phyloP scores from a whole-genome alignment of 2,797 vertebrate species.

The Brachymystax lenok region DNA sequence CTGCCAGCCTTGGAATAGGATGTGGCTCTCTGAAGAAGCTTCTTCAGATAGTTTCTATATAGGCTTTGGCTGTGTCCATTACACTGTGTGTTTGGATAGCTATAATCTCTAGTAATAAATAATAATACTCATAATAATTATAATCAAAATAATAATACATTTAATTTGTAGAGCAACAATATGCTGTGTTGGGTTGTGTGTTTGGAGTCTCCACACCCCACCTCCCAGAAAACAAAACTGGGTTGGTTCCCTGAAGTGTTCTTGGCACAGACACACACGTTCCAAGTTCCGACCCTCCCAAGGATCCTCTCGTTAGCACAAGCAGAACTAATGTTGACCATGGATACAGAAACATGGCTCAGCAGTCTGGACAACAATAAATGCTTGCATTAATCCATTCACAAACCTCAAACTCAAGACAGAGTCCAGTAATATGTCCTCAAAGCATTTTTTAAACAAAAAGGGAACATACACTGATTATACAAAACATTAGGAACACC shows the following conservation, averaged over 20 bases:
- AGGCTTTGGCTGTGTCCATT: background rate
- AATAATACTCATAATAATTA: no score
- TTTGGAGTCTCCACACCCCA: background rate
- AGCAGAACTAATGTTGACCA: background rate
- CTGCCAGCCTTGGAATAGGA: background rate
- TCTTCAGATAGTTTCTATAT: background rate
- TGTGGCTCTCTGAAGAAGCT: background rate
- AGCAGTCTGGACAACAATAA: background rate
- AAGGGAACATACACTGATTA: background rate
- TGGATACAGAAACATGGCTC: background rate
- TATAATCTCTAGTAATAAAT: no score
- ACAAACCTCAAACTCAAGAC: background rate
- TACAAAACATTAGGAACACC: no score
- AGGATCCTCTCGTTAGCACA: background rate
- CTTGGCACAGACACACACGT: slow-evolving; percentile 1
- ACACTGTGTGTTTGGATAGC: background rate
- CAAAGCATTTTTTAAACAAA: slow-evolving; percentile 1
- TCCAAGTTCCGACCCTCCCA: background rate
- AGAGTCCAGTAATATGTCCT: background rate
- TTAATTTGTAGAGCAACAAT: background rate
- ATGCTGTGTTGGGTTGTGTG: background rate
- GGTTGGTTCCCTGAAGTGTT: no score
- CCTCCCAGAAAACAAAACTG: background rate
- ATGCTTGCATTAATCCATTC: background rate
- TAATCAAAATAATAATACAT: no score